Percentiles rank a stretch among this genome's conserved stretches.
Evolutionary conservation across 2,888 invertebrate species (phyloP).

Genomic region (Tromatobia lineatoria): DNA sequence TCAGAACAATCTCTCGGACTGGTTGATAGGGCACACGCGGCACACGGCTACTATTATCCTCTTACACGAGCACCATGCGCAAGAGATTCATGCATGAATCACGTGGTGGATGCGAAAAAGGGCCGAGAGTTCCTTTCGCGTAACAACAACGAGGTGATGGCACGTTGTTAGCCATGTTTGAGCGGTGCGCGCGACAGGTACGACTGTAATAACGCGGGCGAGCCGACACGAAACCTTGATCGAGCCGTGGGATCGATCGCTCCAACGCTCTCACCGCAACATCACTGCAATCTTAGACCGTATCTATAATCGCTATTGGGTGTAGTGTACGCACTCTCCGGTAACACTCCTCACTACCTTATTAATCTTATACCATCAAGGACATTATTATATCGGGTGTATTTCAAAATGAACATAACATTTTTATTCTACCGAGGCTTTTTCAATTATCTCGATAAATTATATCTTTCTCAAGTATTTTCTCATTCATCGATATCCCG

Average conservation of each 20-base stretch:
- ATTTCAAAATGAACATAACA: no score
- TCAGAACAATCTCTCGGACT: slow-evolving; percentile 24
- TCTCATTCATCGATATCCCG: no score
- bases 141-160: slow-evolving; percentile 26
- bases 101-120: slow-evolving; percentile 51
- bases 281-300: slow-evolving; percentile 75
- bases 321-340: background rate
- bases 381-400: background rate
- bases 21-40: slow-evolving; percentile 57
- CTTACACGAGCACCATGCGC: slow-evolving; percentile 13
- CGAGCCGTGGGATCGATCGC: slow-evolving; percentile 81
- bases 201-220: slow-evolving; percentile 40
- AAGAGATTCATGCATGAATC: slow-evolving; percentile 18
- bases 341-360: background rate
- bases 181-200: slow-evolving; percentile 55
- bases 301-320: slow-evolving; percentile 50
- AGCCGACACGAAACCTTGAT: slow-evolving; percentile 78
- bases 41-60: slow-evolving; percentile 56
- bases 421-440: no score
- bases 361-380: background rate
- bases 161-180: slow-evolving; percentile 25
- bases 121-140: slow-evolving; percentile 49
- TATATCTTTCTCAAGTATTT: no score
- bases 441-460: no score
- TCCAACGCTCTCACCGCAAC: slow-evolving; percentile 79